Percentiles rank a stretch among this genome's conserved stretches.
phyloP scores from a whole-genome alignment of 2,113 vertebrate species.

The Gracilinanus agilis region DNA sequence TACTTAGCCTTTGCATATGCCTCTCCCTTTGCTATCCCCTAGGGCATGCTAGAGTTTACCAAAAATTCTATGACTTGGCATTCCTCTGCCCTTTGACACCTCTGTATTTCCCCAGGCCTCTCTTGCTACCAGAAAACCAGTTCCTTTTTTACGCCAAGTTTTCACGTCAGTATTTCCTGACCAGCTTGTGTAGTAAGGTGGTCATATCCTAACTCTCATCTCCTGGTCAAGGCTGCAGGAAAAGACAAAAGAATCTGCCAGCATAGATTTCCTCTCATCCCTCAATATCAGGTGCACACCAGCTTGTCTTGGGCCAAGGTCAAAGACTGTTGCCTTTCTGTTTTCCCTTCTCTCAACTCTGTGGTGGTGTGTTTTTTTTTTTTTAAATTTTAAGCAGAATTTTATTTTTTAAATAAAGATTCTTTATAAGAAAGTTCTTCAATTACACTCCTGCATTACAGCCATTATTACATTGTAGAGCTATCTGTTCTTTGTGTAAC shows the following conservation, averaged over 20 bases:
- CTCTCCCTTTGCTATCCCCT: neutral
- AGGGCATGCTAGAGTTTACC: neutral
- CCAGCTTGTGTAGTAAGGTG: conserved; percentile 65
- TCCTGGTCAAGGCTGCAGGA: conserved; percentile 75
- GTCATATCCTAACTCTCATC: conserved; percentile 57
- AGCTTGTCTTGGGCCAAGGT: neutral
- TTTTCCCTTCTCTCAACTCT: conserved; percentile 54
- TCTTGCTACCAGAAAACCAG: neutral
- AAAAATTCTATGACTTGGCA: neutral
- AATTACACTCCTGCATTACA: conserved; percentile 81
- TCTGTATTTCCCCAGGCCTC: neutral
- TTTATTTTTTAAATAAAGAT: conserved; percentile 86
- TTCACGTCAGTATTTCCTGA: conserved; percentile 24
- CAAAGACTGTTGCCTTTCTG: conserved; percentile 68
- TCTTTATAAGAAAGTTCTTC: conserved; percentile 81
- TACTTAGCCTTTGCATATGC: neutral
- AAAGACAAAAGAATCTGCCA: conserved; percentile 48
- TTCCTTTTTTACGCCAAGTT: neutral
- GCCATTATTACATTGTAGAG: conserved; percentile 83
- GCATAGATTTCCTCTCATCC: neutral
- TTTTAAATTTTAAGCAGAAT: conserved; percentile 85
- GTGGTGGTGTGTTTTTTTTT: neutral
- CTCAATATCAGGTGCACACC: neutral
- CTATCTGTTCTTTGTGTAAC: conserved; percentile 80
- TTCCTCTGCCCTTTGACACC: neutral